Evolutionary conservation across 2,888 invertebrate genomes (phyloP).

Genomic region (Shargacucullia verbasci): DNA sequence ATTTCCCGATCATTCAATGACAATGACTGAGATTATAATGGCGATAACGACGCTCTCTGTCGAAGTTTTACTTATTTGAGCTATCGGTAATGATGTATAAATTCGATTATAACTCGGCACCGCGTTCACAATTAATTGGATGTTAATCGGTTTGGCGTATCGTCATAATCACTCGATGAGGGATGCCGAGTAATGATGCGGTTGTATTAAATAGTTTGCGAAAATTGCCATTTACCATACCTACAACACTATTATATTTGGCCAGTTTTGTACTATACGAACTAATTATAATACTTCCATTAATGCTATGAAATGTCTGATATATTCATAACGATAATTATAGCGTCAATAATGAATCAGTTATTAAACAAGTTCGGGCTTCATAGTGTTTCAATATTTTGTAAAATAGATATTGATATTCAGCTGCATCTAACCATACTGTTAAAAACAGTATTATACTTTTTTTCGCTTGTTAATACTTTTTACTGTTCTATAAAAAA

Average conservation of each 20-base stretch:
- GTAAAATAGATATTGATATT: no score
- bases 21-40: slow-evolving; percentile 25
- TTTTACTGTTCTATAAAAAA: no score
- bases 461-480: no score
- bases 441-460: no score
- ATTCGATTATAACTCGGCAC: slow-evolving; percentile 41
- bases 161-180: slow-evolving; percentile 38
- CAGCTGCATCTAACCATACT: no score
- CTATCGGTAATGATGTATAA: slow-evolving; percentile 44
- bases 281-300: no score
- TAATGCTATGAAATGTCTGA: no score
- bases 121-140: slow-evolving; percentile 51
- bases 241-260: slow-evolving; percentile 14
- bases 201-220: slow-evolving; percentile 33
- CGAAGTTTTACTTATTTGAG: slow-evolving; percentile 50
- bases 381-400: not conserved
- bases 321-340: no score
- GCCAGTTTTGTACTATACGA: slow-evolving; percentile 10
- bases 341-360: no score
- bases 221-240: slow-evolving; percentile 28
- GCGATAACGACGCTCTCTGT: slow-evolving; percentile 15
- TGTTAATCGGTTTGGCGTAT: slow-evolving; percentile 51
- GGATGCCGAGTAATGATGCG: slow-evolving; percentile 23
- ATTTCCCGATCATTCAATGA: slow-evolving; percentile 17
- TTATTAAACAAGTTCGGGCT: no score